These are phyloP conservation scores for Tamandua tetradactyla DNA, from an alignment of 2,797 vertebrate genomes.

Conservation along the genomic window DNA sequence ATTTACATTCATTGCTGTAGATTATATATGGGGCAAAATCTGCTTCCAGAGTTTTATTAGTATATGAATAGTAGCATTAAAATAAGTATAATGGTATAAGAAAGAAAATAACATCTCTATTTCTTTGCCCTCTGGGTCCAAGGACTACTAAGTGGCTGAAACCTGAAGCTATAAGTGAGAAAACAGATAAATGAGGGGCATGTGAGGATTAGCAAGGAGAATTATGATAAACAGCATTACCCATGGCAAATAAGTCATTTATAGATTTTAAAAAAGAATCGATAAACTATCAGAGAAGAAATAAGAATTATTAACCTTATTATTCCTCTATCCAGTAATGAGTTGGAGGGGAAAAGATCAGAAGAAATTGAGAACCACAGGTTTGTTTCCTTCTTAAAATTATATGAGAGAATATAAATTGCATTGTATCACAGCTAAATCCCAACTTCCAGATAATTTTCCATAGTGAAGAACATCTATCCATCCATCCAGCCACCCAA, in stretches of 20 bases:
- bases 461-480: not conserved
- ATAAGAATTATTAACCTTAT: not conserved
- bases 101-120: not conserved
- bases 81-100: not conserved
- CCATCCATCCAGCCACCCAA: not conserved
- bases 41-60: not conserved
- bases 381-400: not conserved
- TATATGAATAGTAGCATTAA: not conserved
- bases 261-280: not conserved
- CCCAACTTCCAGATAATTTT: not conserved
- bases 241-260: not conserved
- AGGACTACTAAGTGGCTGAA: not conserved
- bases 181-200: not conserved
- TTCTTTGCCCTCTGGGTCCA: not conserved
- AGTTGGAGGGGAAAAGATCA: not conserved
- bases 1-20: not conserved
- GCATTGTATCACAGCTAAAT: not conserved
- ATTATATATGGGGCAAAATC: conserved; percentile 38
- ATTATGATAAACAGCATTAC: not conserved
- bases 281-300: not conserved
- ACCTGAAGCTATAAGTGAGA: not conserved
- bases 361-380: not conserved
- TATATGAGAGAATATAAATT: not conserved
- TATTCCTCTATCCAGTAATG: not conserved
- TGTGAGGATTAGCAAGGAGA: not conserved